phyloP scores from a whole-genome alignment of 2,797 vertebrate species.

The Psittacula derbiana region DNA sequence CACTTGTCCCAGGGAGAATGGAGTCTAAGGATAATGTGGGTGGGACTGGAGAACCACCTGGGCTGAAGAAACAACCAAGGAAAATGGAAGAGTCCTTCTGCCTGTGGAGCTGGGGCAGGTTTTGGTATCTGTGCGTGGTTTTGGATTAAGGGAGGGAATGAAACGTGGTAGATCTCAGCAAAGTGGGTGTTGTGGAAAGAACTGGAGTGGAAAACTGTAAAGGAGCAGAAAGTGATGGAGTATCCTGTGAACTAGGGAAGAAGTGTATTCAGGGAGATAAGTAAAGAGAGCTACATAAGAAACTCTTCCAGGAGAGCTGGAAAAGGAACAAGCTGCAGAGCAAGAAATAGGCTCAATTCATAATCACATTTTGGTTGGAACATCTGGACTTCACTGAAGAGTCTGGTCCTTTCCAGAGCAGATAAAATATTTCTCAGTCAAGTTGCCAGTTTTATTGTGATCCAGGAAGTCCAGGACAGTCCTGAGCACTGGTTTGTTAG shows the following conservation, averaged over 20 bases:
- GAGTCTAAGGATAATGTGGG: background rate
- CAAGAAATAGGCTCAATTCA: background rate
- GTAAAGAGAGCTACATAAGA: background rate
- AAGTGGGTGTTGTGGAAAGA: background rate
- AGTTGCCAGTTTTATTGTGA: background rate
- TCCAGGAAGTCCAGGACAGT: background rate
- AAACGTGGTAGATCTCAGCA: background rate
- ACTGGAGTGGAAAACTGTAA: background rate
- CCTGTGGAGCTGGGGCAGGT: fast-evolving
- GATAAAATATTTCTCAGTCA: background rate
- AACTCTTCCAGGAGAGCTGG: background rate
- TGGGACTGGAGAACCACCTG: background rate
- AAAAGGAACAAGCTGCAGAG: background rate
- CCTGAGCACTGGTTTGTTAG: background rate
- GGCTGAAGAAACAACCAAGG: background rate
- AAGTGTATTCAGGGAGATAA: background rate
- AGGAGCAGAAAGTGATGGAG: background rate
- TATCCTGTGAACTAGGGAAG: background rate
- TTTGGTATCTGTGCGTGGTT: background rate
- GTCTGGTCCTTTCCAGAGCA: background rate
- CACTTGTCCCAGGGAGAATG: background rate
- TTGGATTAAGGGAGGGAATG: background rate
- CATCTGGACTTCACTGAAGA: background rate
- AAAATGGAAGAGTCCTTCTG: background rate
- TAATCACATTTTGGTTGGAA: background rate